Evolutionary conservation across 2,113 vertebrate genomes (phyloP), one percentile per base, ranked within the genome.

Genomic region (Phycodurus eques): DNA sequence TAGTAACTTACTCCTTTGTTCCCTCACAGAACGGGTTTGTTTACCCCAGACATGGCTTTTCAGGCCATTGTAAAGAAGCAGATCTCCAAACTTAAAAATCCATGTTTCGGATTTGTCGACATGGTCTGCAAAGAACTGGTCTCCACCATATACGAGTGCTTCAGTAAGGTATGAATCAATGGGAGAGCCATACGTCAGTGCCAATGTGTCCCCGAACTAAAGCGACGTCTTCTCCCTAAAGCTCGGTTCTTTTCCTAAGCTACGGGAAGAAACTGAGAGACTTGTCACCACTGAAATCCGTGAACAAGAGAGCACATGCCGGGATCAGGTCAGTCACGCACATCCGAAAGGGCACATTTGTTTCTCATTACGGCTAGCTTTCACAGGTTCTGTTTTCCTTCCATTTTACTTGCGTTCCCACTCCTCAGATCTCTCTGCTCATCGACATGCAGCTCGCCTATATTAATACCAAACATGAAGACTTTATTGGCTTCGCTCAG

Each of bases 21-120:
- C 57, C 59, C 35, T 68, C 17, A 51, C 70, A 98, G 96, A 94
- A 97, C 96, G 5, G 96, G 96, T 75, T 93, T 98, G 57, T 98
- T 98, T 90, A 97, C 96, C 1, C 96, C 96, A 0, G 96, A 98
- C 84, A 76, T 97, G 93, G 96, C 97, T 0, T 98, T 98, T 88
- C 94, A 98, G 89, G 94, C 95, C 80, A 97, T 99, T 9, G 96
- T 99, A 66, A 99, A 96, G 88, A 97, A 96, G 86, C 94, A 96
- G 86, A 94, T 99, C 76, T 93, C 94, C 68, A 93, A 92, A 85
- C 91, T 99, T 78, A 96, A 96, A 85, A 94, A 88, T 53, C 97
- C 97, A 0, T 98, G 96, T 83, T 83, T 96, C 68, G 95, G 95
- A 56, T 96, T 94, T 62, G 94, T 98, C 63, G 97, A 98, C 83